Percentiles rank a stretch among this genome's conserved stretches.
phyloP scores from a whole-genome alignment of 2,888 invertebrate genomes.

The Rhorus exstirpatorius region DNA sequence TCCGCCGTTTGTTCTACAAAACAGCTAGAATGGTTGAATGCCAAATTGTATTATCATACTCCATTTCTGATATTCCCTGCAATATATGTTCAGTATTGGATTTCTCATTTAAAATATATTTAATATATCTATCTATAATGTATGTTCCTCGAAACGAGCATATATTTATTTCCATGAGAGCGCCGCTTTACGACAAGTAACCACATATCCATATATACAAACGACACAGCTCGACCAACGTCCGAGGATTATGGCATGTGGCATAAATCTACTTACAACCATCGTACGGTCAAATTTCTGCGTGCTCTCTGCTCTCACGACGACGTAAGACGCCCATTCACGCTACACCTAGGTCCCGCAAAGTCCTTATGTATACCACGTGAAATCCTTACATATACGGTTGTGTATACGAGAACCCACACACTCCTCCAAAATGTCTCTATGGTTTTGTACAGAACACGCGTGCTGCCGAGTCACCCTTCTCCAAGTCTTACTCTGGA shows the following conservation, averaged over 20 bases:
- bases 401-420: too few species aligned
- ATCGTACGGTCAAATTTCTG: slow-evolving; percentile 53
- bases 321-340: slow-evolving; percentile 32
- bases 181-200: too few species aligned
- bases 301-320: slow-evolving; percentile 33
- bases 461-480: slow-evolving; percentile 23
- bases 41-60: too few species aligned
- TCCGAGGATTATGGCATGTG: slow-evolving; percentile 75
- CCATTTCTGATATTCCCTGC: too few species aligned
- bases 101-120: too few species aligned
- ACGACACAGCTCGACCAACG: slow-evolving; percentile 55
- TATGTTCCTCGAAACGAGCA: too few species aligned
- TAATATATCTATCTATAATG: too few species aligned
- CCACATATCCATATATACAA: too few species aligned
- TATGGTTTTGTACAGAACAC: slow-evolving; percentile 11
- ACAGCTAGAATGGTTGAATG: too few species aligned
- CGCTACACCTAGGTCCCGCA: not conserved
- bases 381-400: too few species aligned
- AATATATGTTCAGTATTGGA: too few species aligned
- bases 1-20: too few species aligned
- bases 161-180: slow-evolving; percentile 1
- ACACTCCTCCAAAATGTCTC: not conserved
- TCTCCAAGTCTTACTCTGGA: slow-evolving; percentile 36
- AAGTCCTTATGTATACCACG: not conserved
- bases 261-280: slow-evolving; percentile 77